Evolutionary conservation across 37 sponge, comb jelly and placozoan genomes (phyloP), one percentile per base, ranked within the genome.

Genomic region (Aplysina aerophoba): DNA sequence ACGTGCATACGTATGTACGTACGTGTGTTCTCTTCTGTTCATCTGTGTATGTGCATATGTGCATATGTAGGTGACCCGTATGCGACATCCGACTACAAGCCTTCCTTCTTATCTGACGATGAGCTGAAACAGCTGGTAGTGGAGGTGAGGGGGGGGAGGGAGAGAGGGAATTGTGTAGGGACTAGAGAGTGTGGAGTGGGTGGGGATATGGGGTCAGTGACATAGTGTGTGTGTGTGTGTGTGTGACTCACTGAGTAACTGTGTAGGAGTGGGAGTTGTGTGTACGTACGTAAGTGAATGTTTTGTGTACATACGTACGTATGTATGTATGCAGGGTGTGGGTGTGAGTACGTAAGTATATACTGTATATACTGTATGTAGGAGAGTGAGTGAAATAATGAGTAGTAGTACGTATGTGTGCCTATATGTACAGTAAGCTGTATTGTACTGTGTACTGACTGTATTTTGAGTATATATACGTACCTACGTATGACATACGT

Each of bases 41-140:
- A 58, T 19, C 59, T 20, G 19, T 58, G 59, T 58, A 58, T 58
- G 59, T 58, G 15, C 19, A 58, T 58, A 58, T 19, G 15, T 58
- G 59, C 59, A 58, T 58, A 11, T 62, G 64, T 11, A 62, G 90
- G 90, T 8, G 93, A 93, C 59, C 88, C 85, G 0, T 83, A 89
- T 44, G n/a, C 83, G 20, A 58, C 73, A n/a, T 84, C 84, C 19
- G 85, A 89, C 40, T 84, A 89, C 85, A 93, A 89, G 63, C 90
- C 93, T 0, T 90, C 90, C 50, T 93, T 93, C 67, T 79, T 93
- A 11, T 81, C 93, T n/a, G 97, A 93, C 40, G 94, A 96, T 59
- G 97, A 96, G 82, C 83, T 96, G 71, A 96, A 96, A 71, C 90
- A 93, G 33, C 90, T 96, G 50, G 87, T 96, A 0, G 92, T 96